Evolutionary conservation across 1,140 invertebrate species (phyloP), one percentile per base, ranked within the genome.

Genomic region (Meteorus sp.): DNA sequence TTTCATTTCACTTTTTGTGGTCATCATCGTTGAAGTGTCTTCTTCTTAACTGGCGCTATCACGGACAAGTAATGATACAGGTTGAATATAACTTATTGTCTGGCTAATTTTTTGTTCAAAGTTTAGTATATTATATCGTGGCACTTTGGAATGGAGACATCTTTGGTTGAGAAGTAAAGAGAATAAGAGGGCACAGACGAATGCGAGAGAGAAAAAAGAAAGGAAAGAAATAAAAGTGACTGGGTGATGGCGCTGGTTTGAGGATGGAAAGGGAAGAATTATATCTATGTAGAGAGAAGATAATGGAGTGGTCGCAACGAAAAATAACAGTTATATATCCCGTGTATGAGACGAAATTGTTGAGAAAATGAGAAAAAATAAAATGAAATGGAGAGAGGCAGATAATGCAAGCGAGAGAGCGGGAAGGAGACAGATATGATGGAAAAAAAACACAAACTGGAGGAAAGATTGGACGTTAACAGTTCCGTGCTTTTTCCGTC

Each of bases 51-150:
- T n/a, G n/a, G n/a, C n/a, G n/a, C n/a, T n/a, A n/a, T n/a, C n/a
- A n/a, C n/a, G n/a, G n/a, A n/a, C n/a, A 74, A 75, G 70, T 75
- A 76, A 76, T 73, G 74, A 73, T 68, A 64, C 67, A 62, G 8
- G 8, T 13, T 39, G 8, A 72, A 74, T 75, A 72, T 75, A 75
- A 73, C 68, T 73, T 74, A 74, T 73, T 39, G 11, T 39, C 35
- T 13, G 8, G 35, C 8, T 39, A n/a, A n/a, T n/a, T n/a, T n/a
- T n/a, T n/a, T n/a, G n/a, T n/a, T n/a, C n/a, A n/a, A n/a, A n/a
- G n/a, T n/a, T n/a, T n/a, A n/a, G n/a, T n/a, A n/a, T n/a, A n/a
- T n/a, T n/a, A n/a, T n/a, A n/a, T 13, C 11, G 13, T 15, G 13
- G 35, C 35, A 39, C 35, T 39, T 15, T 39, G 13, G 35, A n/a